Evolutionary conservation across 2,113 vertebrate species (phyloP), one percentile per base, ranked within the genome.

Genomic region (Dipodomys ordii): DNA sequence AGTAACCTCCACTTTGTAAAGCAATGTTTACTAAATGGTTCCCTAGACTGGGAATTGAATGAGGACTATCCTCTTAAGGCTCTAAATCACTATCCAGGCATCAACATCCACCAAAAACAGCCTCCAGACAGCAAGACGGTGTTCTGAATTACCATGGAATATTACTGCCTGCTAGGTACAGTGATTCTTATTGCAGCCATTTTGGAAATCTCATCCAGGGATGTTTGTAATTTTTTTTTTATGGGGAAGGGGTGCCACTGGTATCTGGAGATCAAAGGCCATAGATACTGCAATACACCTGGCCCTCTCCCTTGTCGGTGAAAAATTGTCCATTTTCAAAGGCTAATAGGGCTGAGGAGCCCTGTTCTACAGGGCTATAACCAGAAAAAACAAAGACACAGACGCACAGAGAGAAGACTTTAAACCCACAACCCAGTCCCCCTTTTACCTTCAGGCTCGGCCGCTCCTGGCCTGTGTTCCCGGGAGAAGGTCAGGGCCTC

Each of bases 401-500:
- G 72, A 97, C 88, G 96, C 8, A 96, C 1, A 95, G 96, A 92
- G 78, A 71, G 95, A 81, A 57, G 22, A 72, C 93, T 79, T 57
- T 73, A 62, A 94, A 72, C 25, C 62, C 46, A 72, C 0, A 30
- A 60, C 46, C 94, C 79, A 71, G 87, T 46, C 79, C 88, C 95
- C 91, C 71, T 96, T 99, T 99, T 95, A 99, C 99, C 99, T 98
- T 98, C 98, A 39, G 97, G 96, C 98, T 98, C 97, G 93, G 96
- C 97, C 92, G 97, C 96, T 87, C 98, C 98, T 82, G 98, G 98
- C 95, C 98, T 97, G 87, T 98, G 98, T 97, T 98, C 98, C 95
- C 98, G 98, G 90, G 98, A 98, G 94, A 98, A 97, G 95, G 98
- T 99, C 97, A 99, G 98, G 90, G 99, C 99, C 98, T 99, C 99